Evolutionary conservation across 2,888 invertebrate species (phyloP).

Genomic region (Protodeltote pygarga): DNA sequence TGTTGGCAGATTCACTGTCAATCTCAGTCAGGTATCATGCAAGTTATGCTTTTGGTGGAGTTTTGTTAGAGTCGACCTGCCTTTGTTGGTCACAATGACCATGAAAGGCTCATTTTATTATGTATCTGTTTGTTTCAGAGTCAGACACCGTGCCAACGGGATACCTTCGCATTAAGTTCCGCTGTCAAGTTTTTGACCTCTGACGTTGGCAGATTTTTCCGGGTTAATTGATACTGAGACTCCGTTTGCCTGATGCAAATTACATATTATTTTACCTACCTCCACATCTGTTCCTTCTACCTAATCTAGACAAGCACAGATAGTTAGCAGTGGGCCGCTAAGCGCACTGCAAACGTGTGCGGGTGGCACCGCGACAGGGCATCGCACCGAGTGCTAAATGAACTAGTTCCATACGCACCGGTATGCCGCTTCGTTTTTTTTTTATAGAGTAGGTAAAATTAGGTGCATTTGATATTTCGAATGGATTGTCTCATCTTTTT

Average conservation of each 20-base stretch:
- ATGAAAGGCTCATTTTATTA: too few relatives aligned
- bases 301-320: conserved; percentile 60
- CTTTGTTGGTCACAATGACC: too few relatives aligned
- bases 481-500: conserved; percentile 28
- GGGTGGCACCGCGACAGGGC: conserved; percentile 80
- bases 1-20: too few relatives aligned
- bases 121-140: too few relatives aligned
- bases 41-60: too few relatives aligned
- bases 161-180: too few relatives aligned
- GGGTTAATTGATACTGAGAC: too few relatives aligned
- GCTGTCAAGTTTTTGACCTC: too few relatives aligned
- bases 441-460: conserved; percentile 44
- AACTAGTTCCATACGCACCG: conserved; percentile 72
- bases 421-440: conserved; percentile 44
- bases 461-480: conserved; percentile 10
- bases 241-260: background rate
- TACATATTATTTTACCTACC: conserved; percentile 29
- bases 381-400: conserved; percentile 80
- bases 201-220: too few relatives aligned
- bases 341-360: conserved; percentile 79
- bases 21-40: too few relatives aligned
- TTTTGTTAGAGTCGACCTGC: too few relatives aligned
- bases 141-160: too few relatives aligned
- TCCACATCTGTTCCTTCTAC: conserved; percentile 27
- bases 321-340: conserved; percentile 78